These are phyloP conservation scores for Chlamydotis undulata DNA, from an alignment of 2,113 vertebrate species.

Conservation along the genomic window DNA sequence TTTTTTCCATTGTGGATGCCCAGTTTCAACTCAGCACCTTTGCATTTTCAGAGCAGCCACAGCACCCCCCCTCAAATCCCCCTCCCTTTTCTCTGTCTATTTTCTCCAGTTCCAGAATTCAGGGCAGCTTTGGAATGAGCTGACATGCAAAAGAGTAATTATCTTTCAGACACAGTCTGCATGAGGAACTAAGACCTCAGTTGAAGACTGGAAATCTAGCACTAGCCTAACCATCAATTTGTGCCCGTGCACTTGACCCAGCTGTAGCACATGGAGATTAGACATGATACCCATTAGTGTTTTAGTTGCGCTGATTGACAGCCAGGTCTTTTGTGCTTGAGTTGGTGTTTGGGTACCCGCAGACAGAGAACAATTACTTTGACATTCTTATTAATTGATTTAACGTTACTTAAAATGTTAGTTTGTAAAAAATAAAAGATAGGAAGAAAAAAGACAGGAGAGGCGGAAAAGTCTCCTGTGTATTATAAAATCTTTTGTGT, in stretches of 20 bases:
- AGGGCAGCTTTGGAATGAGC: constrained; percentile 17
- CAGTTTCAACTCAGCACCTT: constrained; percentile 30
- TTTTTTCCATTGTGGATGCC: constrained; percentile 9
- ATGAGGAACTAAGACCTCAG: constrained; percentile 54
- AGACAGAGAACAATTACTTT: constrained; percentile 34
- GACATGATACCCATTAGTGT: constrained; percentile 23
- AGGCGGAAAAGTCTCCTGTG: neutral
- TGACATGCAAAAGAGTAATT: constrained; percentile 45
- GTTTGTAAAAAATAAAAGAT: neutral
- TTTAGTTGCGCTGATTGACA: constrained; percentile 37
- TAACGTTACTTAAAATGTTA: constrained; percentile 19
- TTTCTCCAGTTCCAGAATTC: constrained; percentile 9
- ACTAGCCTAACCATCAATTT: constrained; percentile 36
- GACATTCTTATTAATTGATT: constrained; percentile 45
- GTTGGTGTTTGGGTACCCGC: neutral
- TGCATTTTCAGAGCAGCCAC: neutral
- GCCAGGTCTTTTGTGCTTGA: constrained; percentile 26
- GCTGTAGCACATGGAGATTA: constrained; percentile 20
- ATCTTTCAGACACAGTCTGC: constrained; percentile 26
- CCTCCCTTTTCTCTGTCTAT: neutral
- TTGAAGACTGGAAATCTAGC: constrained; percentile 19
- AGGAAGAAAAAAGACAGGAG: neutral
- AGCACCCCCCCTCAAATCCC: neutral
- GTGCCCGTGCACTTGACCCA: constrained; percentile 11
- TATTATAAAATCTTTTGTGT: neutral